Conservation (phyloP, 2,113 vertebrate genomes). For the Lepus americanus region DNA sequence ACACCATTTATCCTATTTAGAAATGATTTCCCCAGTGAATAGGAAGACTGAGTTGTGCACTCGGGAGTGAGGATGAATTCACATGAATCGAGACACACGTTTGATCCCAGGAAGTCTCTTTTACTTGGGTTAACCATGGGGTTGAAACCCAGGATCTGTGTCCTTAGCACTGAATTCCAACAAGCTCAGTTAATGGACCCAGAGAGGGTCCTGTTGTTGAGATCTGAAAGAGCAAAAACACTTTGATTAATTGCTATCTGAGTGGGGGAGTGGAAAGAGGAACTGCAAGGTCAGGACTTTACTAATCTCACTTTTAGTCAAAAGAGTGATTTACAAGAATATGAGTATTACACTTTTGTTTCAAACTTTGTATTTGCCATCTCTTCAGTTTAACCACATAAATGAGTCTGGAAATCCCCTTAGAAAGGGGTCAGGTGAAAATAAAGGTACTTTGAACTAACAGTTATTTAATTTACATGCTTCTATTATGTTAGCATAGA, state of each 20-base stretch:
- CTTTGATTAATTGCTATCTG: background rate
- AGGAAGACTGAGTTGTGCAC: background rate
- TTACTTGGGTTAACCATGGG: background rate
- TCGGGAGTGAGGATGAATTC: background rate
- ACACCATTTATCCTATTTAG: background rate
- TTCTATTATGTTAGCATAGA: background rate
- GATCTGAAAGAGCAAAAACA: background rate
- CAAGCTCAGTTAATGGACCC: background rate
- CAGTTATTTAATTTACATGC: background rate
- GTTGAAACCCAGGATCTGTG: background rate
- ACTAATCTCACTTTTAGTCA: constrained; percentile 23
- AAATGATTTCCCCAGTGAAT: background rate
- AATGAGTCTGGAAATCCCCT: background rate
- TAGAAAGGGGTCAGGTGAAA: background rate
- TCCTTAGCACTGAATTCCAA: background rate
- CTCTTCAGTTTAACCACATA: background rate
- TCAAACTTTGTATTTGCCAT: background rate
- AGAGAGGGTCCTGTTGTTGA: background rate
- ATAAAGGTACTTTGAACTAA: constrained; percentile 36
- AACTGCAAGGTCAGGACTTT: background rate
- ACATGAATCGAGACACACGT: background rate
- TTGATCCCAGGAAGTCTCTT: background rate
- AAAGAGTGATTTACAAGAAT: background rate
- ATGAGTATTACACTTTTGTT: background rate
- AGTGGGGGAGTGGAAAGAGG: background rate